Evolutionary conservation across 2,113 vertebrate genomes (phyloP).

Genomic region (Nothocercus julius): DNA sequence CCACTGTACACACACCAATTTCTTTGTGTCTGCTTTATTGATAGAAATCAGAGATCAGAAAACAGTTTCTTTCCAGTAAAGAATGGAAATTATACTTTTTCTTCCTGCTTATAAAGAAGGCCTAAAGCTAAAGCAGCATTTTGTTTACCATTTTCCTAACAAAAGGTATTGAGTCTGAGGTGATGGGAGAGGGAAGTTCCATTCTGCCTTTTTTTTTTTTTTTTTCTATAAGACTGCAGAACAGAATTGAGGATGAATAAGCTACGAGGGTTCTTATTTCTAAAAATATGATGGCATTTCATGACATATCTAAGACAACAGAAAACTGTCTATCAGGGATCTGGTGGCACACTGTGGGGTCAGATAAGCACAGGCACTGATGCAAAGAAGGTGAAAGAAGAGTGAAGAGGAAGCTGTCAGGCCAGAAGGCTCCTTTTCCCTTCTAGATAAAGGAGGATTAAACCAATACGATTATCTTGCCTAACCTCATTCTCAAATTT

Average conservation of each 20-base stretch:
- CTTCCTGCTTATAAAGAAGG: background rate
- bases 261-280: background rate
- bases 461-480: background rate
- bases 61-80: background rate
- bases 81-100: background rate
- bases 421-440: background rate
- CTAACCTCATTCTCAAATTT: background rate
- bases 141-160: background rate
- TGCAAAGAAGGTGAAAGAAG: no score
- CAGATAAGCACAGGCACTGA: background rate
- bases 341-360: background rate
- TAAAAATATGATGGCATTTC: background rate
- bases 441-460: background rate
- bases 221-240: background rate
- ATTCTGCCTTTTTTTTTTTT: background rate
- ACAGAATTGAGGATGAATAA: background rate
- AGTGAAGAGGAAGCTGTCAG: background rate
- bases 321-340: background rate
- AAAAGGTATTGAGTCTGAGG: background rate
- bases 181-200: background rate
- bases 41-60: background rate
- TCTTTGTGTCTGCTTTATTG: background rate
- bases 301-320: background rate
- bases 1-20: background rate
- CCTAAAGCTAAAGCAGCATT: background rate